Percentiles rank a stretch among this genome's conserved stretches.
Evolutionary conservation across 2,113 vertebrate genomes (phyloP).

Genomic region (Papio anubis): DNA sequence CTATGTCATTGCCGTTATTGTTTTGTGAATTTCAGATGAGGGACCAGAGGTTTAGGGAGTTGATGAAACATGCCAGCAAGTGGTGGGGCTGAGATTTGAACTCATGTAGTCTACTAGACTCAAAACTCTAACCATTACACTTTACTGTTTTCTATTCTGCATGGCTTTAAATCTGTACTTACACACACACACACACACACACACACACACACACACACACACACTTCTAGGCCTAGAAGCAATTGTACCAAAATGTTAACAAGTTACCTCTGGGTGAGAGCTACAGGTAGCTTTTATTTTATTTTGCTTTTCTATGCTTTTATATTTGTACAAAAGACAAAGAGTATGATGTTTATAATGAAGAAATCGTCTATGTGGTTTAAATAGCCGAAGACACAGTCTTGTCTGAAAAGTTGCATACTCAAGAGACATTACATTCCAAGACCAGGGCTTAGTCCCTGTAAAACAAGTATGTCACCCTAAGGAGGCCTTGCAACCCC

Average conservation of each 20-base stretch:
- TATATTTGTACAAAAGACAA: neutral
- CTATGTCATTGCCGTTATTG: no score
- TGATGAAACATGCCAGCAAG: neutral
- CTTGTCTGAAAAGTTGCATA: neutral
- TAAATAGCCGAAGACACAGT: neutral
- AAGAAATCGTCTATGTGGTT: neutral
- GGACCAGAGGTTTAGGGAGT: neutral
- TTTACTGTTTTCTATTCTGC: neutral
- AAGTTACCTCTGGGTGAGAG: neutral
- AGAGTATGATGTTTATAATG: neutral
- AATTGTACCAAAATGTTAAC: neutral
- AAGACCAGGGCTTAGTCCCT: neutral
- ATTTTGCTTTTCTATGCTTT: slow-evolving; percentile 32
- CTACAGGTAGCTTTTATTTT: slow-evolving; percentile 40
- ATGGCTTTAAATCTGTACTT: neutral
- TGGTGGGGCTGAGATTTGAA: neutral
- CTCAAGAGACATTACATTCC: neutral
- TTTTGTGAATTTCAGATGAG: neutral
- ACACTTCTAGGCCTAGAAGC: neutral
- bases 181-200: neutral
- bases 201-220: no score
- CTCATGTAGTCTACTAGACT: neutral
- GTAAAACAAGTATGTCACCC: neutral
- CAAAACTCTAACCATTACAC: neutral
- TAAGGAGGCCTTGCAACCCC: neutral